phyloP scores from a whole-genome alignment of 2,113 vertebrate genomes.

The Heterotilapia buettikoferi region DNA sequence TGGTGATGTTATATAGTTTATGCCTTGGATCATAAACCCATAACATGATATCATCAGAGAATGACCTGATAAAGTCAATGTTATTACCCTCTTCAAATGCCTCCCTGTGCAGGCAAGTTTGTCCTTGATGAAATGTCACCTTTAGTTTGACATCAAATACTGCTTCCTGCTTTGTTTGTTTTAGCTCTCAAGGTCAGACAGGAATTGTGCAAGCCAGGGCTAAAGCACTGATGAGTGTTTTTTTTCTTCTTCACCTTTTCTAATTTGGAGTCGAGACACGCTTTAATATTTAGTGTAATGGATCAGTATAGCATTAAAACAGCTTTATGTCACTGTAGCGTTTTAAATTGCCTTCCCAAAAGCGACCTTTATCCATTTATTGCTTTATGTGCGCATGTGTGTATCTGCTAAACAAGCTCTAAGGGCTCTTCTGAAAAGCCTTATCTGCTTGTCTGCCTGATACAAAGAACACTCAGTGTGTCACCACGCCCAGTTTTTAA shows the following conservation, averaged over 20 bases:
- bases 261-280: not conserved
- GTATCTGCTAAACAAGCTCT: conserved; percentile 5
- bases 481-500: conserved; percentile 33
- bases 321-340: not conserved
- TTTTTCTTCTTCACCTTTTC: not conserved
- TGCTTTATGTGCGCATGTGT: conserved; percentile 22
- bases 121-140: not conserved
- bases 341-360: not conserved
- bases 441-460: not conserved
- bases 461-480: conserved; percentile 6
- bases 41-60: not conserved
- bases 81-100: not conserved
- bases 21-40: conserved; percentile 5
- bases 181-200: not conserved
- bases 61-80: not conserved
- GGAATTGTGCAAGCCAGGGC: not conserved
- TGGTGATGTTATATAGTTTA: not conserved
- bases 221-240: not conserved
- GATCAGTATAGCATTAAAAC: not conserved
- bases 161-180: not conserved
- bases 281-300: not conserved
- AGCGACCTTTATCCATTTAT: conserved; percentile 40
- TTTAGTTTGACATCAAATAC: not conserved
- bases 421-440: not conserved
- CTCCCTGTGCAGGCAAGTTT: not conserved